Evolutionary conservation across 1,140 invertebrate species (phyloP), one percentile per base, ranked within the genome.

Genomic region (Drosophila mojavensis): DNA sequence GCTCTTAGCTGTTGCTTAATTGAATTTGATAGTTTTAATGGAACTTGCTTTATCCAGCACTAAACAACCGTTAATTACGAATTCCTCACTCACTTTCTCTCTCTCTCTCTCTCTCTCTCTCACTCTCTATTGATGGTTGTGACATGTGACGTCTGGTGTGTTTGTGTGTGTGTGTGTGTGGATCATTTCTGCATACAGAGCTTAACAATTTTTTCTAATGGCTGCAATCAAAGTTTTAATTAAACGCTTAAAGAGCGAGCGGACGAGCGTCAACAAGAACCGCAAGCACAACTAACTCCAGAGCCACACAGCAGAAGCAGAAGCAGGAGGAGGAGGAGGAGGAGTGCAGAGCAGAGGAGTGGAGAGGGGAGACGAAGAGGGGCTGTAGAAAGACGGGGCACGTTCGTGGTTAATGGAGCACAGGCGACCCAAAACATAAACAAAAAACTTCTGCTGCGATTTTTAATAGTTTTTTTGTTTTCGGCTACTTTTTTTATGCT

Each of bases 201-300:
- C 39, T 51, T 39, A 54, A 54, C 64, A 30, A 47, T 45, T 73
- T 78, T 65, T 71, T 65, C 61, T 85, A 85, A 85, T 85, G 75
- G 67, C 70, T 51, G 71, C 82, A 85, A 85, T 86, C 82, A 85
- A 85, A 86, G 78, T 85, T 85, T 85, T 85, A 85, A 85, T 85
- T 86, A 85, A 86, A 86, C 75, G 70, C 82, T 86, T 86, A 61
- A 85, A 86, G 75, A 85, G 71, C 68, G 60, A 15, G 39, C 47
- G 43, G 43, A 15, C 17, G 17, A 55, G 58, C 48, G 13, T n/a
- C 66, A 24, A 50, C 51, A 45, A 17, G 33, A 69, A 39, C 65
- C 81, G 64, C 65, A 78, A 66, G 67, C 63, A 59, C 56, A 85
- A 85, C 78, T 78, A 78, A 86, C 66, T 58, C 59, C 81, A 71